Evolutionary conservation across 2,888 invertebrate genomes (phyloP).

Genomic region (Cephus runcator): DNA sequence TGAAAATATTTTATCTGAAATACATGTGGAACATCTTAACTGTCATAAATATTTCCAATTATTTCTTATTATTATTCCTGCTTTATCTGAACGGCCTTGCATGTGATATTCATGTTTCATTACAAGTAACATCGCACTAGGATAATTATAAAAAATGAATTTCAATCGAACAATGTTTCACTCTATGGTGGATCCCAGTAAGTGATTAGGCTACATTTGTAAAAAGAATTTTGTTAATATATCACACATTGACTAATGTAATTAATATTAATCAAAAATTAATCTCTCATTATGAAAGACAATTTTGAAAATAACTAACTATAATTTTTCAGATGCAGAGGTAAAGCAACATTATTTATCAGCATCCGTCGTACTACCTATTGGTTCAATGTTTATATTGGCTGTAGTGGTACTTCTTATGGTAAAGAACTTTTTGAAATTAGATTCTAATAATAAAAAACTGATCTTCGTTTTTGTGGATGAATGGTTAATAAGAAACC

Average conservation of each 20-base stretch:
- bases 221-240: no score
- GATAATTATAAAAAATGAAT: neutral
- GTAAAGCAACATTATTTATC: slow-evolving; percentile 48
- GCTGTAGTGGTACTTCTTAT: slow-evolving; percentile 49
- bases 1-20: neutral
- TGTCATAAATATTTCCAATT: neutral
- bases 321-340: slow-evolving; percentile 40
- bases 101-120: neutral
- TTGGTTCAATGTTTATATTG: slow-evolving; percentile 50
- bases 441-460: neutral
- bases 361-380: slow-evolving; percentile 48
- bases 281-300: neutral
- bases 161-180: neutral
- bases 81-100: neutral
- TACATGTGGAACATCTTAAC: neutral
- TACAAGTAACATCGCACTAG: neutral
- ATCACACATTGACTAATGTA: no score
- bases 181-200: neutral
- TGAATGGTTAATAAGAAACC: slow-evolving; percentile 12
- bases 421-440: slow-evolving; percentile 39
- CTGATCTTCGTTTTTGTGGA: neutral
- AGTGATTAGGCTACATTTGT: no score
- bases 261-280: neutral
- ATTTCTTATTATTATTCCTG: neutral
- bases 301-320: neutral